Base-by-base conservation (phyloP, 2,888 invertebrate genomes). In the Rotaria macrura region DNA sequence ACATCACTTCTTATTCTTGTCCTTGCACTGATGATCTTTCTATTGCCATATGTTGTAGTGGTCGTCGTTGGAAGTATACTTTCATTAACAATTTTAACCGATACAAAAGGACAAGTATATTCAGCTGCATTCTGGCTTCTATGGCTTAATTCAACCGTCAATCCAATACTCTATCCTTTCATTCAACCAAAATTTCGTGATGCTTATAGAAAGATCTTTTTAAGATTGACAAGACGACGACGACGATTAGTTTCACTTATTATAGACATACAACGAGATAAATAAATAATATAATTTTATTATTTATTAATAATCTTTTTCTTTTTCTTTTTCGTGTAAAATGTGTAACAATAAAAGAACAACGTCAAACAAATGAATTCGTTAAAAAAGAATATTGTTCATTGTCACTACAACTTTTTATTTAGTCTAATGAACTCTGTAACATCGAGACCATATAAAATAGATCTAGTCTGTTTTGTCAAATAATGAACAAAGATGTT, bases 101-200 rank as follows among this genome's bases (percentile, higher is more conserved):
- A 88, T 74, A 87, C 88, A 12, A 83, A 87, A 84, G 84, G 85
- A 12, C 83, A 85, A 40, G 29, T 88, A 12, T 88, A 88, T 83
- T 88, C 88, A 83, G 84, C 88, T 38, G 85, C 86, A 29, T 88
- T 88, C 84, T 88, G 88, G 88, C 84, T 88, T 49, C 84, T 88
- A 17, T 88, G 89, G 89, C 38, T 88, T 47, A 88, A 88, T 85
- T 88, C 88, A 6, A 87, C 87, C 25, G 85, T 88, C 40, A 88
- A 88, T 86, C 88, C 88, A 1, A 85, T 88, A 14, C 87, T 88
- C 2, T 88, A 88, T 85, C 88, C 88, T 4, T 86, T 88, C 54
- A 85, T 88, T 25, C 88, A 88, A 84, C 87, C 87, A 17, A 85
- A 88, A 49, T 88, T 88, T 85, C 87, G 88, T 52, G 86, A 86